Percentiles rank a stretch among this genome's conserved stretches.
These are phyloP conservation scores for Propithecus coquereli DNA, from an alignment of 2,113 vertebrate genomes.

Conservation along the genomic window DNA sequence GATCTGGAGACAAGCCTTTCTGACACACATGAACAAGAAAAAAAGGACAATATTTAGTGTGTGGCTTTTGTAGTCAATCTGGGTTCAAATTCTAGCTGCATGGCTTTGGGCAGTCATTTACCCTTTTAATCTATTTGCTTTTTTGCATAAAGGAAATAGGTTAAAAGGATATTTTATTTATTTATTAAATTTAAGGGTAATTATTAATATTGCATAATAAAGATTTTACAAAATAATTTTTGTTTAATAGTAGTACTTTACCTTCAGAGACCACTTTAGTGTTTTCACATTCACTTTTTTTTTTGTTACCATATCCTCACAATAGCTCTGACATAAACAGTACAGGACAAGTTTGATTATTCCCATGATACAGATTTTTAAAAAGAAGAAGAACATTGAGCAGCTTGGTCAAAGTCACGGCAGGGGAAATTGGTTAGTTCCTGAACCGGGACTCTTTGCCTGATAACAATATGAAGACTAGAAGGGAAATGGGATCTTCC, in stretches of 20 bases:
- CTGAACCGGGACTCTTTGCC: neutral
- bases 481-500: neutral
- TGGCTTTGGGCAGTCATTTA: neutral
- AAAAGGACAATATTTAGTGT: neutral
- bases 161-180: neutral
- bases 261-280: neutral
- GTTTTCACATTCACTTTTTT: neutral
- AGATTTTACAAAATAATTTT: neutral
- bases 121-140: neutral
- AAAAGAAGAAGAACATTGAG: neutral
- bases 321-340: neutral
- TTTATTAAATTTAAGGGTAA: neutral
- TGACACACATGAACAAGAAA: neutral
- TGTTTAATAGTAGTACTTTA: neutral
- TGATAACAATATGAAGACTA: neutral
- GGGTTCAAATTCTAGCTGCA: neutral
- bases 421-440: neutral
- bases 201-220: neutral
- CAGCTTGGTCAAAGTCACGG: neutral
- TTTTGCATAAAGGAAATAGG: neutral
- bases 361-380: neutral
- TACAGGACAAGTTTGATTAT: neutral
- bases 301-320: neutral
- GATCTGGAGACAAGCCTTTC: neutral
- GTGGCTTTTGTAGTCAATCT: neutral